A percentile compares a stretch with the other conserved stretches of the same genome.
Evolutionary conservation across 2,113 vertebrate genomes (phyloP).

Genomic region (Osmerus eperlanus): DNA sequence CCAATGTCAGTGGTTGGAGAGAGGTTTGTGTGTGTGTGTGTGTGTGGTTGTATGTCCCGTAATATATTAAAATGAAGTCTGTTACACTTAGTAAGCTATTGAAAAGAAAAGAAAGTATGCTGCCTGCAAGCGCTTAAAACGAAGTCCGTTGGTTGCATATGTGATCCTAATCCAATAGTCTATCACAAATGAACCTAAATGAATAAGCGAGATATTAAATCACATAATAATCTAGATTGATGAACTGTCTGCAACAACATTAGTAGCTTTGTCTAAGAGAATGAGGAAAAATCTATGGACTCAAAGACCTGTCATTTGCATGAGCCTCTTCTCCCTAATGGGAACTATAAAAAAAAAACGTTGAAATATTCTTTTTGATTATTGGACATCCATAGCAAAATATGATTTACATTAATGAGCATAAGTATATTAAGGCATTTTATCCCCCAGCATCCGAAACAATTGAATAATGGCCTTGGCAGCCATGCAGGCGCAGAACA

Average conservation of each 20-base stretch:
- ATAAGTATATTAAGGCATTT: conserved; percentile 81
- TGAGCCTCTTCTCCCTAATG: conserved; percentile 69
- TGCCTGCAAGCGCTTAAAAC: conserved; percentile 43
- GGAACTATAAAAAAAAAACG: conserved; percentile 70
- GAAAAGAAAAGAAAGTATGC: neutral
- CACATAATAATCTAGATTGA: conserved; percentile 77
- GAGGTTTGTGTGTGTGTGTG: conserved; percentile 7
- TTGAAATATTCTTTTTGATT: conserved; percentile 81
- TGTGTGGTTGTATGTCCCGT: too few species aligned
- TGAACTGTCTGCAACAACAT: conserved; percentile 77
- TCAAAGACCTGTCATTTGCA: conserved; percentile 72
- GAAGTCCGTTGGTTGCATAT: conserved; percentile 47
- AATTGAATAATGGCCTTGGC: conserved; percentile 75
- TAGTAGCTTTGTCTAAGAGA: conserved; percentile 70
- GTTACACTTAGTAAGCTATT: too few species aligned
- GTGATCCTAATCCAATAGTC: conserved; percentile 69
- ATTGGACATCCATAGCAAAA: conserved; percentile 83
- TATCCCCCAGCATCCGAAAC: conserved; percentile 72
- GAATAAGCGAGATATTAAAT: conserved; percentile 75
- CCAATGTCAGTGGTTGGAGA: conserved; percentile 18
- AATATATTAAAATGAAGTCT: too few species aligned
- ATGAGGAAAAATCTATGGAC: conserved; percentile 70
- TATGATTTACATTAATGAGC: conserved; percentile 84
- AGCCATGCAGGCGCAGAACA: conserved; percentile 52
- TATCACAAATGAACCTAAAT: conserved; percentile 67